phyloP scores from a whole-genome alignment of 2,113 vertebrate species.

The Lepus timidus region DNA sequence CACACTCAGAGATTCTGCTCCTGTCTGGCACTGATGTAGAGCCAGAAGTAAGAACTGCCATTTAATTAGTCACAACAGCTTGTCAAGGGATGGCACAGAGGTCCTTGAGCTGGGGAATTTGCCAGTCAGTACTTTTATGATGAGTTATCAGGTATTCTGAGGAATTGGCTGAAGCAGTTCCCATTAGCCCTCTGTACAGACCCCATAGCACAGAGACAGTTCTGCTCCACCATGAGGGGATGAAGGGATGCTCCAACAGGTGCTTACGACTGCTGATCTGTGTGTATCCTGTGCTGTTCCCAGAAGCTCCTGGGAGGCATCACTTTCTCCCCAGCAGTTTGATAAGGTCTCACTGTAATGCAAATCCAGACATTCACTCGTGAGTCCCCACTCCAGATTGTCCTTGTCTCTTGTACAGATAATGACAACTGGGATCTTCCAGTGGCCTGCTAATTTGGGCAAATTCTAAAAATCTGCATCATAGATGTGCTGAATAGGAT shows the following conservation, averaged over 20 bases:
- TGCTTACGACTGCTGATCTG: not conserved
- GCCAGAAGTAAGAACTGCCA: not conserved
- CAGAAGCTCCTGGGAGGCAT: not conserved
- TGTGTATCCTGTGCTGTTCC: fast-evolving
- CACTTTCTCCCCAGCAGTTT: not conserved
- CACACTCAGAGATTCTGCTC: not conserved
- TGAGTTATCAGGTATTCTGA: not conserved
- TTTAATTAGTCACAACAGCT: not conserved
- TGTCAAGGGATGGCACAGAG: not conserved
- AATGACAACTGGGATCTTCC: not conserved
- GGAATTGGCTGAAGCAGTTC: not conserved
- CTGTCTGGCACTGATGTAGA: not conserved
- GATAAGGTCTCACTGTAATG: not conserved
- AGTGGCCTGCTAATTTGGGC: not conserved
- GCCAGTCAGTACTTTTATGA: not conserved
- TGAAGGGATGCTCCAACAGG: not conserved
- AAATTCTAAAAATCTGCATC: not conserved
- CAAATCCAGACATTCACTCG: not conserved
- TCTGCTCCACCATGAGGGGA: not conserved
- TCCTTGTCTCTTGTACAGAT: not conserved
- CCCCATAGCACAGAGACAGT: not conserved
- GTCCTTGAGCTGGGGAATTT: not conserved
- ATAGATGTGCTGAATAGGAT: not conserved
- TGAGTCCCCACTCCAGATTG: not conserved
- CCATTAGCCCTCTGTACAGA: not conserved